Base-by-base conservation (phyloP, 2,888 invertebrate genomes). In the Macrosiphum euphorbiae region DNA sequence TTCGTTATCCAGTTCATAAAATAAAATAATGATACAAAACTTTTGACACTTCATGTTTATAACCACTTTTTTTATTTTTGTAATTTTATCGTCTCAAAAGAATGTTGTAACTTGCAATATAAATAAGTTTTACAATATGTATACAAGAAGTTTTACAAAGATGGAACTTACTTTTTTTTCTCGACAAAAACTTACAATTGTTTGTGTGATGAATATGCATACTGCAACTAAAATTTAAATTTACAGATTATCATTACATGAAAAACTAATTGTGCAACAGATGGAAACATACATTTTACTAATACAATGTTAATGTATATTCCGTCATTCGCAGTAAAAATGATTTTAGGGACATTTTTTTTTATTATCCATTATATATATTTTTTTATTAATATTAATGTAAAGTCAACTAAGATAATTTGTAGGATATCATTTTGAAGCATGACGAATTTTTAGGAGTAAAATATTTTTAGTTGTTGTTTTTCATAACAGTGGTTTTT, bases 1-100 rank as follows among this genome's bases (percentile, higher is more conserved):
- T 92, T 92, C 92, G 92, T 92, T 92, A 92, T 92, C 47, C 92
- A 50, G 92, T 92, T 92, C 86, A 92, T 92, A 92, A 92, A 92
- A 92, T 92, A 87, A 92, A 92, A 92, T 92, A 87, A 92, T 87
- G 92, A 92, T 87, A 87, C 61, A 87, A 92, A 92, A 92, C 92
- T 92, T 92, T 87, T 92, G 92, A 86, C 92, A 92, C 92, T 92
- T 87, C 61, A 87, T 61, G 92, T 61, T 26, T 86, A 91, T 58
- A 58, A 47, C 86, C 86, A 44, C 41, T 35, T 92, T 87, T 87
- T 87, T 92, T 85, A 78, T 91, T 92, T 92, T 92, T 61, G 58
- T 92, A 92, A 92, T 92, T 92, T 92, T 92, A 92, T 92, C 47
- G 61, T 92, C 61, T 50, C 87, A 26, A 87, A 92, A 61, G 92